Evolutionary conservation across 2,888 invertebrate species (phyloP), one percentile per base, ranked within the genome.

Genomic region (Tipula unca): DNA sequence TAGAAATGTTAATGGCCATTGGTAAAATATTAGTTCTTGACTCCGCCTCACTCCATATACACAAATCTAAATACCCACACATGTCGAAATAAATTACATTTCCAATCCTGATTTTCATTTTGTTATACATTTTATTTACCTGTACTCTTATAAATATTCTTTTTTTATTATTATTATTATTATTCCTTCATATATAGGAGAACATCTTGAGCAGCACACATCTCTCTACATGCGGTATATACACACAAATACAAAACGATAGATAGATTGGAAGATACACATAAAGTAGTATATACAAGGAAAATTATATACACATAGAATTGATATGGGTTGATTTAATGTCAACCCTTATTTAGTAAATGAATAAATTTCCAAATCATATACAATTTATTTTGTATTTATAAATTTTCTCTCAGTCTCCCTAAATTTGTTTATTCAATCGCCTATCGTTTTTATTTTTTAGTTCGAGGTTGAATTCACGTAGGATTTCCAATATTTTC

Each of bases 301-400:
- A 48, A 48, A 48, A 48, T 48, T 69, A 69, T 25, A 25, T 69
- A 69, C 25, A 69, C 13, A 69, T 69, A 10, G 25, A 69, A 69
- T 69, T 69, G 69, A 69, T 69, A 69, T 69, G 69, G 69, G 69
- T 69, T 69, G 69, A 69, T 69, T 69, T 69, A 69, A 69, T 69
- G 69, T 69, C 69, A 69, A 69, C 69, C 69, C 69, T 25, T 69
- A 69, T 69, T 69, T 69, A 69, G 25, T 69, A 69, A 69, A 69
- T 69, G 69, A 69, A 69, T 69, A 69, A 69, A 69, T 69, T 69
- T 69, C 69, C 69, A 69, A 69, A 69, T 69, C 69, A 69, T 69
- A 69, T 25, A 69, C 69, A 69, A 69, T 69, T 69, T 69, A 69
- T 20, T 25, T 69, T 10, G 69, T 69, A 69, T 69, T 69, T 69